Base-by-base conservation (phyloP, 2,888 invertebrate species). In the Formica aserva region DNA sequence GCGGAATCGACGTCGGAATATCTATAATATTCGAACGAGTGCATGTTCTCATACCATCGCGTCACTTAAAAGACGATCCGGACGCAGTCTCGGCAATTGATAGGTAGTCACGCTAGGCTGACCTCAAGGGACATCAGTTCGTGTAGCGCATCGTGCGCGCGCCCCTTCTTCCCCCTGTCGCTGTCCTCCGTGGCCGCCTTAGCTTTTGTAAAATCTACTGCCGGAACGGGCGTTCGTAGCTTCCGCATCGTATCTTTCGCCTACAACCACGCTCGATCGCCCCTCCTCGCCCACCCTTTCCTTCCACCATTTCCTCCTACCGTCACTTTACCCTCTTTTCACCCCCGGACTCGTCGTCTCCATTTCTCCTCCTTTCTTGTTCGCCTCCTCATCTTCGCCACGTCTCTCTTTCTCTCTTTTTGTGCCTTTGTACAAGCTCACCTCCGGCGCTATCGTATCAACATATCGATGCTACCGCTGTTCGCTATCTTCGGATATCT, bases 71-170 rank as follows among this genome's bases (percentile, higher is more conserved):
- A 89, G 84, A 74, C 87, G 88, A 80, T 85, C 88, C 86, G 89
- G 87, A 89, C 88, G 88, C 82, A 92, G 92, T 87, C 90, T 88
- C 89, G 85, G 89, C 89, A 90, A 92, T 91, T 92, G 92, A 91
- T 92, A 92, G 92, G 91, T 91, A 92, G 92, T 90, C 91, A 91
- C 91, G 91, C 89, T 89, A 91, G 89, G 89, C 91, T 92, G 91
- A 91, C 91, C 92, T 91, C 92, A 85, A 89, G 91, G 90, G 92
- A 92, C 92, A 92, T 89, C 88, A 83, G 89, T 89, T 90, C 88
- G 89, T 86, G 89, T 86, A 89, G 86, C 78, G 62, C 62, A 72
- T 71, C 63, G 67, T 67, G 35, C 72, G 41, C 80, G 60, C 55
- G 60, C 45, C 22, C 45, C 63, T 62, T 62, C 71, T 65, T 77